Evolutionary conservation across 1,140 invertebrate genomes (phyloP).

Genomic region (Asobara japonica): DNA sequence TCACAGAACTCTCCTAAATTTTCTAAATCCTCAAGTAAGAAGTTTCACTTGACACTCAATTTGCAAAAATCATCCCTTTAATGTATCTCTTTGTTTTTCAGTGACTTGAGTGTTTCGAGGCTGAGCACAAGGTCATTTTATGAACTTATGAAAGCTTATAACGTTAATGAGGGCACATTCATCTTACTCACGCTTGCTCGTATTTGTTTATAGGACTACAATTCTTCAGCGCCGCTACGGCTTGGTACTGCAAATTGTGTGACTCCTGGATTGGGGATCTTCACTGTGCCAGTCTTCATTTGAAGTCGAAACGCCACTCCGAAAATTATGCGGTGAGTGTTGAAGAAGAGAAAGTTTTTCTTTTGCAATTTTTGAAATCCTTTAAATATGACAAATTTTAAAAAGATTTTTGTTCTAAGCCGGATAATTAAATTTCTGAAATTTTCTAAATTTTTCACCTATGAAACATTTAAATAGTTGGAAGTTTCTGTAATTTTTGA

Average conservation of each 20-base stretch:
- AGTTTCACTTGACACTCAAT: slow-evolving; percentile 4
- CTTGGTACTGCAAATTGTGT: slow-evolving; percentile 91
- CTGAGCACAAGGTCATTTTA: slow-evolving; percentile 62
- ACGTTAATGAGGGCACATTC: slow-evolving; percentile 10
- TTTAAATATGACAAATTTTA: no score
- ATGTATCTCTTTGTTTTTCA: slow-evolving; percentile 57
- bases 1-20: no score
- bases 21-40: neutral
- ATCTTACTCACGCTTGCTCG: slow-evolving; percentile 32
- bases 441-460: no score
- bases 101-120: slow-evolving; percentile 58
- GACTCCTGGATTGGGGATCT: slow-evolving; percentile 87
- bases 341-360: slow-evolving; percentile 31
- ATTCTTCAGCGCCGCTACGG: slow-evolving; percentile 84
- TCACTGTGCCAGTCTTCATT: slow-evolving; percentile 84
- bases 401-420: no score
- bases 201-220: slow-evolving; percentile 75
- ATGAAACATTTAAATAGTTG: no score
- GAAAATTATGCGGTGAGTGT: slow-evolving; percentile 80
- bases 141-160: slow-evolving; percentile 40
- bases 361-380: no score
- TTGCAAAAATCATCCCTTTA: slow-evolving; percentile 45
- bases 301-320: slow-evolving; percentile 81
- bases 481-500: no score
- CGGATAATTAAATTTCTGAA: no score